Base-by-base conservation (phyloP, 2,888 invertebrate species). In the Temnothorax ravouxi region DNA sequence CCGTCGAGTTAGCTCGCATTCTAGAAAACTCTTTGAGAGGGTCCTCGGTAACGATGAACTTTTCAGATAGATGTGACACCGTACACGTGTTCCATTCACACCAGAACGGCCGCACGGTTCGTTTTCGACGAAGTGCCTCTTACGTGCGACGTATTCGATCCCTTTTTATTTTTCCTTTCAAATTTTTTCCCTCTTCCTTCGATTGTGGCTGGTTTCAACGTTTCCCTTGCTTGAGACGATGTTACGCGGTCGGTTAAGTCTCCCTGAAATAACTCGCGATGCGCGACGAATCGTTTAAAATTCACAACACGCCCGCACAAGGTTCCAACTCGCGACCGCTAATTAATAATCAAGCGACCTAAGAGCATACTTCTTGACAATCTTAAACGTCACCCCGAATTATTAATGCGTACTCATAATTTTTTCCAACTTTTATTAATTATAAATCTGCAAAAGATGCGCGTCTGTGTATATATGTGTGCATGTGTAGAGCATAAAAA, bases 31-130 rank as follows among this genome's bases (percentile, higher is more conserved):
- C 90, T 89, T 90, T 90, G 86, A 86, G 75, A 74, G 52, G 83
- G 59, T 34, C 84, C 87, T 56, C 61, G 44, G 86, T 82, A 72
- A 87, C 88, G 90, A 90, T 90, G 90, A 90, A 90, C 90, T 90
- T 89, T 89, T 77, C 69, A 86, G 89, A 90, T 90, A 90, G 88
- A 90, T 85, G 87, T 77, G 89, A 90, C 90, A 89, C 81, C 87
- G 85, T 89, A 90, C 90, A 90, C 88, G 90, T 90, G 90, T 89
- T 87, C 86, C 90, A 85, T 89, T 90, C 89, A 80, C 86, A 85
- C 84, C 34, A 34, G 77, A 66, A 72, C 64, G 61, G 56, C 54
- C 72, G 67, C 38, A 44, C 79, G 50, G 47, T 4, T 67, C 79
- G 66, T 25, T 25, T 38, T 38, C 50, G 59, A 67, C 64, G 50